Conservation (phyloP, 2,113 vertebrate species). For the Cavia porcellus region DNA sequence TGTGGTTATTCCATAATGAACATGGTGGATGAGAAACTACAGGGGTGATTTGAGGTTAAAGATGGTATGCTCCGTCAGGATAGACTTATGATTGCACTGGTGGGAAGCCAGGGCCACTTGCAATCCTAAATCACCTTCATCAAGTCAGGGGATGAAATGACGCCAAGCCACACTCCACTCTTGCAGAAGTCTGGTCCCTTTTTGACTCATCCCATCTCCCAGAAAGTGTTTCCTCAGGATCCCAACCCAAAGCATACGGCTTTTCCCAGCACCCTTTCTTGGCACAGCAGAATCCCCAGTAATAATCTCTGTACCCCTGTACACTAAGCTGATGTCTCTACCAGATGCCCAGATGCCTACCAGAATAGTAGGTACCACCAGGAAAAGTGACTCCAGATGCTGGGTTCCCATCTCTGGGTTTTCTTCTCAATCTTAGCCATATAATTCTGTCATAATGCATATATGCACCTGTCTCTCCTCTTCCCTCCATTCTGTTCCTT, state of each 20-base stretch:
- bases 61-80: not conserved
- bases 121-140: not conserved
- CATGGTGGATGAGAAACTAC: not conserved
- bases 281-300: not conserved
- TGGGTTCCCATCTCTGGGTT: not conserved
- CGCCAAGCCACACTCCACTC: too few relatives aligned
- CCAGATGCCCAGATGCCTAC: not conserved
- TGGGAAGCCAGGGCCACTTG: not conserved
- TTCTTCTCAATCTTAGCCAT: not conserved
- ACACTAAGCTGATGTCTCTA: not conserved
- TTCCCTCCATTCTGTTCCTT: not conserved
- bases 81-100: not conserved
- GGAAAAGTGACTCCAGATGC: not conserved
- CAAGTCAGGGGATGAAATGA: not conserved
- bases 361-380: not conserved
- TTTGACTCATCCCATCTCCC: not conserved
- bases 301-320: not conserved
- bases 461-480: accelerated
- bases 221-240: not conserved
- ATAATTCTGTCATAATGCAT: not conserved
- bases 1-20: not conserved
- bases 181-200: not conserved
- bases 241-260: not conserved
- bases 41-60: not conserved
- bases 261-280: not conserved